Percentiles rank a stretch among this genome's conserved stretches.
These are phyloP conservation scores for Pao palembangensis DNA, from an alignment of 2,113 vertebrate genomes.

Conservation along the genomic window DNA sequence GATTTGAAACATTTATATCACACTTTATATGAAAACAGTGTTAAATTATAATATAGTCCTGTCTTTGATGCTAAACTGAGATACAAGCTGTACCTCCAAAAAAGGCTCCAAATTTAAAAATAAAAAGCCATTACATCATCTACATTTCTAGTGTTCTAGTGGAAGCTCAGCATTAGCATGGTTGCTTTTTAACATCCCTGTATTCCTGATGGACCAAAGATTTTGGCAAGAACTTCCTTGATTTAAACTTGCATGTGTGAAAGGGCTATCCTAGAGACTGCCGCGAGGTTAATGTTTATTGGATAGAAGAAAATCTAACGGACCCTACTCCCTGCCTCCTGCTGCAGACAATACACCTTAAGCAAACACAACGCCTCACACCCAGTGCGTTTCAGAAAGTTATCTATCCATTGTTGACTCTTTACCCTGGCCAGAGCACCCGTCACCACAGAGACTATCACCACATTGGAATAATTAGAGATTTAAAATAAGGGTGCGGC, in stretches of 20 bases:
- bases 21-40: too few relatives aligned
- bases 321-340: conserved; percentile 35
- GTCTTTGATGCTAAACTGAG: too few relatives aligned
- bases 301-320: conserved; percentile 70
- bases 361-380: conserved; percentile 30
- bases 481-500: neutral
- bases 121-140: too few relatives aligned
- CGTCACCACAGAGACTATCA: conserved; percentile 51
- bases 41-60: too few relatives aligned
- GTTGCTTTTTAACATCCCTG: too few relatives aligned
- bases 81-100: too few relatives aligned
- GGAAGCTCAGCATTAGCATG: too few relatives aligned
- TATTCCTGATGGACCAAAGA: too few relatives aligned
- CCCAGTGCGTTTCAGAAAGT: conserved; percentile 29
- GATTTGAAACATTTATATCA: neutral
- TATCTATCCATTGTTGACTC: conserved; percentile 44
- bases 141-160: too few relatives aligned
- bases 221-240: too few relatives aligned
- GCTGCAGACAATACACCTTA: conserved; percentile 44
- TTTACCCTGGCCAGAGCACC: conserved; percentile 22
- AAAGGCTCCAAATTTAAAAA: too few relatives aligned
- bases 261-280: neutral
- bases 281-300: conserved; percentile 65
- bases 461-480: conserved; percentile 11
- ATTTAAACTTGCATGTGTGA: too few relatives aligned